Evolutionary conservation across 2,888 invertebrate genomes (phyloP).

Genomic region (Charanyca ferruginea): DNA sequence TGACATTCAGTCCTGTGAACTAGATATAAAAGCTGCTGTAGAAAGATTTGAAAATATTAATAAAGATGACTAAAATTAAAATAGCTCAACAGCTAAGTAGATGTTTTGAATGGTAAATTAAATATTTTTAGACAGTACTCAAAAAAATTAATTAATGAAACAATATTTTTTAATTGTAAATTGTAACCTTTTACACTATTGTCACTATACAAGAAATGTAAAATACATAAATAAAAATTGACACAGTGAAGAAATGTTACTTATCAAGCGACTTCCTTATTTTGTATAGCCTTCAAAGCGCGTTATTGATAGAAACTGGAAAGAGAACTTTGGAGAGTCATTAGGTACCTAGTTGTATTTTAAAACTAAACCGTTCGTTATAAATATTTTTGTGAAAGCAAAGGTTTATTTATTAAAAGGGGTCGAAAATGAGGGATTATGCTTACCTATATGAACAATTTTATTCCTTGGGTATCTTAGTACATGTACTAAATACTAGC

Average conservation of each 20-base stretch:
- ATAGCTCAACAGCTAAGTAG: background rate
- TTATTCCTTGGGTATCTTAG: too few relatives aligned
- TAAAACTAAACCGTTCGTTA: too few relatives aligned
- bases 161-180: background rate
- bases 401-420: too few relatives aligned
- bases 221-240: background rate
- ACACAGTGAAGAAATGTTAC: conserved; percentile 7
- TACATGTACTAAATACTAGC: too few relatives aligned
- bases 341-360: too few relatives aligned
- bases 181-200: background rate
- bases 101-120: background rate
- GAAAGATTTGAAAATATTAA: conserved; percentile 59
- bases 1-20: conserved; percentile 70
- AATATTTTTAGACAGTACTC: too few relatives aligned
- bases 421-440: too few relatives aligned
- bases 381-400: too few relatives aligned
- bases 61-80: conserved; percentile 60
- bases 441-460: too few relatives aligned
- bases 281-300: background rate
- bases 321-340: too few relatives aligned
- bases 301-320: too few relatives aligned
- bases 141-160: too few relatives aligned
- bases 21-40: conserved; percentile 56
- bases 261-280: background rate
- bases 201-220: background rate